These are phyloP conservation scores for Eutolmus rufibarbis DNA, from an alignment of 2,888 invertebrate genomes.

Conservation along the genomic window DNA sequence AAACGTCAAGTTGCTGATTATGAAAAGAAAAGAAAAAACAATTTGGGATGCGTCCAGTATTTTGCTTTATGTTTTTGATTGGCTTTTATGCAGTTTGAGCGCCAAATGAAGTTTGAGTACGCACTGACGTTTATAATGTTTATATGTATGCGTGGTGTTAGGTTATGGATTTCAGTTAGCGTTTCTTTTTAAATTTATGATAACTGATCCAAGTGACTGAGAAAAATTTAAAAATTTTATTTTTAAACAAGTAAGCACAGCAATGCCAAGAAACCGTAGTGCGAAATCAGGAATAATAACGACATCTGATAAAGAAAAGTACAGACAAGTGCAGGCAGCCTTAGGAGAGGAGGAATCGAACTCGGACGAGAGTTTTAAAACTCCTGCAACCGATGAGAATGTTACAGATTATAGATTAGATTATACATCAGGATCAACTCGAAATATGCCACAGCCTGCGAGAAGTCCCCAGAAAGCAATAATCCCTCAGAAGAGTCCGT, in stretches of 20 bases:
- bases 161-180: background rate
- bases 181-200: background rate
- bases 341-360: background rate
- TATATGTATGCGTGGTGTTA: background rate
- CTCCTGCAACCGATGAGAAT: background rate
- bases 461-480: background rate
- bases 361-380: background rate
- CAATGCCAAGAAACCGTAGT: background rate
- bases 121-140: background rate
- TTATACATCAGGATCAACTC: background rate
- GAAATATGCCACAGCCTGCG: background rate
- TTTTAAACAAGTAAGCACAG: background rate
- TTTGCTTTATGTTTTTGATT: background rate
- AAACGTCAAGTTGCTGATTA: background rate
- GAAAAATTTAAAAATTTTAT: too few relatives aligned
- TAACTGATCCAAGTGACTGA: too few relatives aligned
- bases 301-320: background rate
- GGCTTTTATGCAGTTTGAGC: background rate
- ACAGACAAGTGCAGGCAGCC: background rate
- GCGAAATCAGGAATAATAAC: background rate
- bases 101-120: background rate
- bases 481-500: background rate
- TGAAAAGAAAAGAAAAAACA: background rate
- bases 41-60: background rate
- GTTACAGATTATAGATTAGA: background rate